Percentiles rank a stretch among this genome's conserved stretches.
These are phyloP conservation scores for Haemorhous mexicanus DNA, from an alignment of 2,113 vertebrate species.

Conservation along the genomic window DNA sequence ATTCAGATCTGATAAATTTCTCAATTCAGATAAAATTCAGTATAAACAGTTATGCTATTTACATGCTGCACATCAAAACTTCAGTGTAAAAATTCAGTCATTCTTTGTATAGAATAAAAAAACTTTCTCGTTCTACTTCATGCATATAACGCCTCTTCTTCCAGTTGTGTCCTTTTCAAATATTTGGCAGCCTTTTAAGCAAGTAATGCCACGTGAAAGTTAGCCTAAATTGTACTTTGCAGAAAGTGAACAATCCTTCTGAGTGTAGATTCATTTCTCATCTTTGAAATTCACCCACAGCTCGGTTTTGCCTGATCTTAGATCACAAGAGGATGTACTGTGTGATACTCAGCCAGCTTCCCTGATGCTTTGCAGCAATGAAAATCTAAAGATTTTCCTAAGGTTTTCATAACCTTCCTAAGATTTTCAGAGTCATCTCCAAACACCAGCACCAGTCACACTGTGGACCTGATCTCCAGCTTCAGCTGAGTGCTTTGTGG, in stretches of 20 bases:
- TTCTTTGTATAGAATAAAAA: constrained; percentile 64
- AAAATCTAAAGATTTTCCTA: not conserved
- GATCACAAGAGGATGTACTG: not conserved
- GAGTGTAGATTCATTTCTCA: not conserved
- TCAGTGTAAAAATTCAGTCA: constrained; percentile 34
- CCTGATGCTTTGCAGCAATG: not conserved
- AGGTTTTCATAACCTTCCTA: not conserved
- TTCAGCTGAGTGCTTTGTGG: not conserved
- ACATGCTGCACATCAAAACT: constrained; percentile 3
- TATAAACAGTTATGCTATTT: not conserved
- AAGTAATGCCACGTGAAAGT: not conserved
- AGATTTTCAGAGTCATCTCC: not conserved
- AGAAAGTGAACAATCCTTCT: constrained; percentile 16
- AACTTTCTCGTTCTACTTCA: constrained; percentile 50
- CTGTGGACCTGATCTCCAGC: not conserved
- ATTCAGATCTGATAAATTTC: not conserved
- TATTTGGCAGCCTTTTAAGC: not conserved
- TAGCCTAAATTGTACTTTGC: constrained; percentile 18
- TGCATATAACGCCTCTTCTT: constrained; percentile 39
- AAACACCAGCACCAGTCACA: not conserved
- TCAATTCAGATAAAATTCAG: not conserved
- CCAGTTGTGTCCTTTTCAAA: constrained; percentile 16
- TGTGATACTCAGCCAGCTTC: not conserved
- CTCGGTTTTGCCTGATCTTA: not conserved
- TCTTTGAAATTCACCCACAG: constrained; percentile 3